Evolutionary conservation across 2,888 invertebrate species (phyloP), one percentile per base, ranked within the genome.

Genomic region (Sphaeridia pumilis): DNA sequence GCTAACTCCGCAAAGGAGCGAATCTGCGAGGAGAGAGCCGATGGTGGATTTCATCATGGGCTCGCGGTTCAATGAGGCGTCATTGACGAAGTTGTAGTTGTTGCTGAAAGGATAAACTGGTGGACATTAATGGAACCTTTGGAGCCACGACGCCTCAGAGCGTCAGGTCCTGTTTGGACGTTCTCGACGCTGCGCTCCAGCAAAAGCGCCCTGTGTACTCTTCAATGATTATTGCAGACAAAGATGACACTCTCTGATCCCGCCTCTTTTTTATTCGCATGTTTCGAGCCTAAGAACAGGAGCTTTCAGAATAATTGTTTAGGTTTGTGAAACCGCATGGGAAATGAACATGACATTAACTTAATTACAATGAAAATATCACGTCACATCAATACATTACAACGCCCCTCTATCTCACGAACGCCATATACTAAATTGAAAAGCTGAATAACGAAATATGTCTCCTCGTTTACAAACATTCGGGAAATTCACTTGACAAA

Each of bases 1-100:
- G 83, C 88, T 38, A 92, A 90, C 73, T 87, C 88, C 0, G 78
- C 84, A 3, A 87, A 90, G 87, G 89, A 90, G 70, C 77, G 87
- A 60, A 80, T 92, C 61, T 85, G 86, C 67, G 90, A 87, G 69
- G 73, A 75, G 66, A 78, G 88, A 59, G 74, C 74, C 66, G 71
- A 70, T 52, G 79, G 80, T 5, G 84, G 86, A 0, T 74, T 82
- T 0, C 68, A 72, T 34, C 86, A 87, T 1, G 90, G 78, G 0
- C 70, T 87, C 56, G 90, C 90, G 2, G 79, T 93, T 7, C 87
- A 93, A 66, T 78, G 77, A 77, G 78, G 77, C 52, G 77, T 76
- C 21, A 74, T 78, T 56, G 78, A 77, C 44, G 78, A 78, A 66
- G 75, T 75, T 4, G 77, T 77, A 42, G 70, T 77, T 43, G 72